phyloP scores from a whole-genome alignment of 2,113 vertebrate species.

The Phalacrocorax brasilianus region DNA sequence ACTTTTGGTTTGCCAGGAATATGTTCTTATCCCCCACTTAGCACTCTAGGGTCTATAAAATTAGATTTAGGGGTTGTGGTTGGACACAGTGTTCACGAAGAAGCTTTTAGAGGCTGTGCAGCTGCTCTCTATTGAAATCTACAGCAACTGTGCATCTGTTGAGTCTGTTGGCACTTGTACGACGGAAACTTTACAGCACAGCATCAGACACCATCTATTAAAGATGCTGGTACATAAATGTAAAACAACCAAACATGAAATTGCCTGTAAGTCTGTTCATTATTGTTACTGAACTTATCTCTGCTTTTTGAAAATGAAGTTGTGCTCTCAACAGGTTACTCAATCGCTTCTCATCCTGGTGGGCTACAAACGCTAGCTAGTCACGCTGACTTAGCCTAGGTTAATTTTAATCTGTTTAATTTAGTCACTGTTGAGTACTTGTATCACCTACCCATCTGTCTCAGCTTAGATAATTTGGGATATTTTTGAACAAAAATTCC shows the following conservation, averaged over 20 bases:
- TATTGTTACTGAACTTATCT: neutral
- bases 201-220: neutral
- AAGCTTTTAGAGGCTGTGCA: neutral
- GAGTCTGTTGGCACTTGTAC: neutral
- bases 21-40: neutral
- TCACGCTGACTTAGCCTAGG: neutral
- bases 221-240: neutral
- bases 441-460: neutral
- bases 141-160: neutral
- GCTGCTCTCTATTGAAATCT: neutral
- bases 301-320: neutral
- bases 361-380: neutral
- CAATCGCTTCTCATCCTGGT: neutral
- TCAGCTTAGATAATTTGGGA: neutral
- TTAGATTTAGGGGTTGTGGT: neutral
- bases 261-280: neutral
- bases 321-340: neutral
- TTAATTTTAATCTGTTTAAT: slow-evolving; percentile 24
- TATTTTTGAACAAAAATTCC: neutral
- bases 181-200: neutral
- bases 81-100: neutral
- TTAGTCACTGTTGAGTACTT: neutral
- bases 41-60: neutral
- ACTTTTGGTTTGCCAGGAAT: neutral
- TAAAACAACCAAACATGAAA: neutral